phyloP scores from a whole-genome alignment of 2,113 vertebrate genomes.

The Oxyura jamaicensis region DNA sequence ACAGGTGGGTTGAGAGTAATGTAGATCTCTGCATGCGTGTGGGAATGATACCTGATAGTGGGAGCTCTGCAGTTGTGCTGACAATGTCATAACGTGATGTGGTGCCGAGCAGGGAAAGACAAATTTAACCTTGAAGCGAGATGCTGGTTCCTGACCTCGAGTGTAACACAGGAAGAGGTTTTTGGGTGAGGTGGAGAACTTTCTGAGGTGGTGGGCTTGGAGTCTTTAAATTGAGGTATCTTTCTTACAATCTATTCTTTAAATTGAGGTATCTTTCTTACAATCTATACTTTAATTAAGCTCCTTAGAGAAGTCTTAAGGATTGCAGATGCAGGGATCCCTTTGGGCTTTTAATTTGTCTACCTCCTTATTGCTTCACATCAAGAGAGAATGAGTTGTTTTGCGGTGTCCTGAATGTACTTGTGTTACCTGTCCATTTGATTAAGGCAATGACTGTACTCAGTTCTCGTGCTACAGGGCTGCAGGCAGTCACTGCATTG shows the following conservation, averaged over 20 bases:
- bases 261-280: neutral
- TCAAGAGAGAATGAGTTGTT: neutral
- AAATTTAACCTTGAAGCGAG: slow-evolving; percentile 18
- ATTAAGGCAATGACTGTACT: neutral
- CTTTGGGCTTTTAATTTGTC: neutral
- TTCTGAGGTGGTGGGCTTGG: neutral
- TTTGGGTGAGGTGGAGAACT: neutral
- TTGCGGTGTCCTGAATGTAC: neutral
- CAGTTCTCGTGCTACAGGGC: rapidly evolving
- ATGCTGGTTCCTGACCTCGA: neutral
- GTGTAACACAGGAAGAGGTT: neutral
- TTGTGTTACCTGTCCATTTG: neutral
- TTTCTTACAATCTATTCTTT: neutral
- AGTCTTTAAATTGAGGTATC: neutral
- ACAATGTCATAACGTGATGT: neutral
- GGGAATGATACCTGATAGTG: neutral
- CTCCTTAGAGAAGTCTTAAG: neutral
- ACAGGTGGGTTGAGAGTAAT: neutral
- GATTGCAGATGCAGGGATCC: neutral
- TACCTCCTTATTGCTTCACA: neutral
- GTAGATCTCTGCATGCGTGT: neutral
- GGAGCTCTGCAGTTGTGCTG: neutral
- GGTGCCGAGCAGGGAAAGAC: neutral
- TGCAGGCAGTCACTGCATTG: neutral
- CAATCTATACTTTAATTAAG: neutral